These are phyloP conservation scores for Tragelaphus strepsiceros DNA, from an alignment of 2,113 vertebrate species.

Conservation along the genomic window DNA sequence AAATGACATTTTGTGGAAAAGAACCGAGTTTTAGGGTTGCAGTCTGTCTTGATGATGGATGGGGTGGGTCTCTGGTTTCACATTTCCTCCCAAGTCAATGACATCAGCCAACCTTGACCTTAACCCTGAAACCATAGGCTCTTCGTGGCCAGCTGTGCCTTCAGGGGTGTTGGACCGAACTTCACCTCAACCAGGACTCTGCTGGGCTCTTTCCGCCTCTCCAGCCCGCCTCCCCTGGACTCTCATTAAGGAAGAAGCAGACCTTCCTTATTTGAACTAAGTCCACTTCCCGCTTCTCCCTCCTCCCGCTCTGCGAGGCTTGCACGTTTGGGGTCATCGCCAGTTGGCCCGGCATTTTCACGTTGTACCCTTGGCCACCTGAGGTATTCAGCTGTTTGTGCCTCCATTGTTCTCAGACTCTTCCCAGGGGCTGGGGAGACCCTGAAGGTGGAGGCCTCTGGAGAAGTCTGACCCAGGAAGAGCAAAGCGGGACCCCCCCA, in stretches of 20 bases:
- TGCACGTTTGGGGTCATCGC: no score
- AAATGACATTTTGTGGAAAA: background rate
- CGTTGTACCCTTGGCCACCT: rapidly evolving
- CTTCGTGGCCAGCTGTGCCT: background rate
- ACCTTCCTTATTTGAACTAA: background rate
- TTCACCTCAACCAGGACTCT: background rate
- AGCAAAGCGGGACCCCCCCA: background rate
- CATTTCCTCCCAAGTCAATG: background rate
- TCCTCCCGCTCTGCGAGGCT: background rate
- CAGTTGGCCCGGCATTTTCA: background rate
- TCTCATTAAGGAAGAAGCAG: background rate
- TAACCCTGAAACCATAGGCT: background rate
- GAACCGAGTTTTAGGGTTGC: background rate
- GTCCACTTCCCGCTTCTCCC: rapidly evolving
- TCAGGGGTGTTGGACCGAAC: background rate
- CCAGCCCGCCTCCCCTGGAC: background rate
- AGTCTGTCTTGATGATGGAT: background rate
- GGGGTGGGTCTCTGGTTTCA: background rate
- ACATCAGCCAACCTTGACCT: background rate
- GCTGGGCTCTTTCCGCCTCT: background rate
- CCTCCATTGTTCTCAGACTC: background rate
- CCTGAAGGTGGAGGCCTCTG: background rate
- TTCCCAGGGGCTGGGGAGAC: background rate
- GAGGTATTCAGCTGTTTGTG: background rate
- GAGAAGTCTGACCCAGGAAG: background rate